A percentile compares a stretch with the other conserved stretches of the same genome.
phyloP scores from a whole-genome alignment of 2,797 vertebrate species.

The Neomorphus geoffroyi region DNA sequence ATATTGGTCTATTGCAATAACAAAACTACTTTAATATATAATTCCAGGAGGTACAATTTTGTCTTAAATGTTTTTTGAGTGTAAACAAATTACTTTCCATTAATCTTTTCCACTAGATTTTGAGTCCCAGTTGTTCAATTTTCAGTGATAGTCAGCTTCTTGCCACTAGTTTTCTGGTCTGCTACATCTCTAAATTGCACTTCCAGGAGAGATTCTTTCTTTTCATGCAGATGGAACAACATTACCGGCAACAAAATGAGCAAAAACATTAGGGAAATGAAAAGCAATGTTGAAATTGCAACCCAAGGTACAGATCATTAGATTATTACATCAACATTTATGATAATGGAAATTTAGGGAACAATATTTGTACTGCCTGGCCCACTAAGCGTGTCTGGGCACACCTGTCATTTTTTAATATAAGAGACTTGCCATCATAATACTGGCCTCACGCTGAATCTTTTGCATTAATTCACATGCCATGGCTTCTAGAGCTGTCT shows the following conservation, averaged over 20 bases:
- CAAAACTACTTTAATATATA: conserved; percentile 1
- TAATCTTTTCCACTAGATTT: conserved; percentile 46
- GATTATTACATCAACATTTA: conserved; percentile 66
- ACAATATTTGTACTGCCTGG: conserved; percentile 51
- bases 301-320: conserved; percentile 62
- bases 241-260: conserved; percentile 36
- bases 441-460: conserved; percentile 15
- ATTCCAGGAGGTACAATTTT: conserved; percentile 50
- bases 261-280: conserved; percentile 63
- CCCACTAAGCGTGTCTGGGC: conserved; percentile 16
- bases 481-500: conserved; percentile 62
- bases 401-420: conserved; percentile 65
- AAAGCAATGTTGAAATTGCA: conserved; percentile 54
- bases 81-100: conserved; percentile 57
- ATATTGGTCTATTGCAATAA: not conserved
- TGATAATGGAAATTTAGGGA: conserved; percentile 59
- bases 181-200: conserved; percentile 37
- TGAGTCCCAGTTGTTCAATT: conserved; percentile 49
- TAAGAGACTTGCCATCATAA: conserved; percentile 34
- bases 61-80: not conserved
- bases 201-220: conserved; percentile 19
- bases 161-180: conserved; percentile 50
- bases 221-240: conserved; percentile 31
- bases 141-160: conserved; percentile 42
- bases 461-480: conserved; percentile 49